Evolutionary conservation across 64 coral and sea anemone genomes (phyloP), one percentile per base, ranked within the genome.

Genomic region (Pocillopora damicornis): DNA sequence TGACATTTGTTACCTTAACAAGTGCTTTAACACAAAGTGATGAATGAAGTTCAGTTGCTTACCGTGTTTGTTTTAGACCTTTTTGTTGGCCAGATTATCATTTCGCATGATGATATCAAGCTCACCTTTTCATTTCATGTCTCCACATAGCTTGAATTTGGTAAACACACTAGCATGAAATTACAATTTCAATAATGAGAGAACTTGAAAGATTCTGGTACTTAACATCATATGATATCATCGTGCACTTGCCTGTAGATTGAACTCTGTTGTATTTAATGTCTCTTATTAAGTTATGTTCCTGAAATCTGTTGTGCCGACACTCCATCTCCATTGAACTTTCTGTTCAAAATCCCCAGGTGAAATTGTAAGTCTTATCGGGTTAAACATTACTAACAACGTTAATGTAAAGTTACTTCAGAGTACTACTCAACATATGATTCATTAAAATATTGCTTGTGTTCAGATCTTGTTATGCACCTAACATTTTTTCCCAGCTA

Each of bases 251-350:
- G 30, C 15, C 74, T 75, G 74, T 75, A 36, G 25, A 75, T 75
- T 75, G 74, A 75, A 75, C 74, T 75, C 74, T 75, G 74, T 75
- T 75, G 74, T 75, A 13, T 75, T 38, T 75, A 37, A 75, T 75
- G 37, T 45, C 37, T 75, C 74, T 75, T 35, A 37, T 75, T 30
- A 30, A 30, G 30, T 75, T 7, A 23, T 75, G 37, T 75, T 75
- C 74, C 74, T 75, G 74, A 75, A 75, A 75, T 75, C 74, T 75
- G 35, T 75, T 75, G 35, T 1, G 36, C 15, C 35, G 15, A 36
- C 30, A 75, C 74, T 36, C 8, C 37, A 30, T 75, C 74, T 75
- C 74, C 35, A 75, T 75, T 75, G 74, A 75, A 75, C 74, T 75
- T 75, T 36, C 34, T 75, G 74, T 75, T 75, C 35, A 73, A 75